A percentile compares a stretch with the other conserved stretches of the same genome.
These are phyloP conservation scores for Arnoldichthys spilopterus DNA, from an alignment of 2,797 vertebrate genomes.

Conservation along the genomic window DNA sequence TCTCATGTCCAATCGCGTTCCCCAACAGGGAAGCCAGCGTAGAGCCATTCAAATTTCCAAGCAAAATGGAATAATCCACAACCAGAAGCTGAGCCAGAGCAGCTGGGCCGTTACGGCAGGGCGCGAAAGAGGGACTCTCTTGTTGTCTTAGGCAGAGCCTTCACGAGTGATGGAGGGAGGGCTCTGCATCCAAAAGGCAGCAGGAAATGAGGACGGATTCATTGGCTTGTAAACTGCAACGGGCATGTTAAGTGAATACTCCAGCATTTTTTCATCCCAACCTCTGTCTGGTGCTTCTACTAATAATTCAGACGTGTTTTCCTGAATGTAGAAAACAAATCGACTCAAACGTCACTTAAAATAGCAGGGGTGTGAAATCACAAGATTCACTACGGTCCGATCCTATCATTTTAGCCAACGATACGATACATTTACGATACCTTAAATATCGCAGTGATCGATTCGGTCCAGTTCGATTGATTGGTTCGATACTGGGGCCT, in stretches of 20 bases:
- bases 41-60: neutral
- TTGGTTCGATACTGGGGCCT: too few species aligned
- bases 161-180: slow-evolving; percentile 51
- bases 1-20: slow-evolving; percentile 15
- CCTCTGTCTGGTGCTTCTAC: neutral
- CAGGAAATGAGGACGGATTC: slow-evolving; percentile 24
- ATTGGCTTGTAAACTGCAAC: neutral
- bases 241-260: neutral
- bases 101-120: slow-evolving; percentile 67
- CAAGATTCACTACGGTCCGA: too few species aligned
- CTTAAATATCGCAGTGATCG: too few species aligned
- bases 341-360: neutral
- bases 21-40: slow-evolving; percentile 12
- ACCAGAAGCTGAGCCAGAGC: slow-evolving; percentile 52
- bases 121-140: slow-evolving; percentile 68
- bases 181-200: neutral
- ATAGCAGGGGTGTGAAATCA: too few species aligned
- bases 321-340: neutral
- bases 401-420: too few species aligned
- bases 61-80: neutral
- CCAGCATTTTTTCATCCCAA: neutral
- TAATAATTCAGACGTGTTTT: neutral
- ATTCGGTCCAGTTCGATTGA: too few species aligned
- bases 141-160: slow-evolving; percentile 68
- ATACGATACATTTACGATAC: too few species aligned